These are phyloP conservation scores for Helicoverpa assulta DNA, from an alignment of 2,888 invertebrate genomes.

Conservation along the genomic window DNA sequence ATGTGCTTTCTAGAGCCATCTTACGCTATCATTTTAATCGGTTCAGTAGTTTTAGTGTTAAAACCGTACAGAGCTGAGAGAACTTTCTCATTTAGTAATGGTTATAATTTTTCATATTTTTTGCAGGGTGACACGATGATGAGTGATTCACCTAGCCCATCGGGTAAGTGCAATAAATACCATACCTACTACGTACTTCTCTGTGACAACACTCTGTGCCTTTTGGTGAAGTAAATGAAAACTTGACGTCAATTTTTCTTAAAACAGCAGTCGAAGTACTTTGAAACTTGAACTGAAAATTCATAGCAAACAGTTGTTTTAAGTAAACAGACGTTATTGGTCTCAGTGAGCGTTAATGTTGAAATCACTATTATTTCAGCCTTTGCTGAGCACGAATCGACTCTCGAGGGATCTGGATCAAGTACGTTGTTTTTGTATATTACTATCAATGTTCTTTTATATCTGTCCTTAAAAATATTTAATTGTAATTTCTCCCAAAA, in stretches of 20 bases:
- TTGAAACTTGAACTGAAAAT: too few relatives aligned
- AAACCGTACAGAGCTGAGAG: too few relatives aligned
- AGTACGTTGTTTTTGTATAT: slow-evolving; percentile 26
- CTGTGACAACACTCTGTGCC: neutral
- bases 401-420: slow-evolving; percentile 60
- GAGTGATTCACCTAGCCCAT: slow-evolving; percentile 65
- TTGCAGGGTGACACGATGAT: slow-evolving; percentile 69
- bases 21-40: too few relatives aligned
- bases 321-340: too few relatives aligned
- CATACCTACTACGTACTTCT: too few relatives aligned
- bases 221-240: neutral
- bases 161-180: neutral
- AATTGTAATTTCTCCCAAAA: too few relatives aligned
- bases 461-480: too few relatives aligned
- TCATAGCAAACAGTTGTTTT: too few relatives aligned
- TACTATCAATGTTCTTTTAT: neutral
- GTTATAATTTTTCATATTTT: slow-evolving; percentile 41
- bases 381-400: slow-evolving; percentile 52
- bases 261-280: too few relatives aligned
- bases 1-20: too few relatives aligned
- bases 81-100: neutral
- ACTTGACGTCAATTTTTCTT: too few relatives aligned
- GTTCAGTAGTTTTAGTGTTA: too few relatives aligned
- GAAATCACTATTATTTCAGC: slow-evolving; percentile 24
- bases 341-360: neutral